Percentiles rank a stretch among this genome's conserved stretches.
Evolutionary conservation across 2,113 vertebrate genomes (phyloP).

Genomic region (Myrmophylax atrothorax): DNA sequence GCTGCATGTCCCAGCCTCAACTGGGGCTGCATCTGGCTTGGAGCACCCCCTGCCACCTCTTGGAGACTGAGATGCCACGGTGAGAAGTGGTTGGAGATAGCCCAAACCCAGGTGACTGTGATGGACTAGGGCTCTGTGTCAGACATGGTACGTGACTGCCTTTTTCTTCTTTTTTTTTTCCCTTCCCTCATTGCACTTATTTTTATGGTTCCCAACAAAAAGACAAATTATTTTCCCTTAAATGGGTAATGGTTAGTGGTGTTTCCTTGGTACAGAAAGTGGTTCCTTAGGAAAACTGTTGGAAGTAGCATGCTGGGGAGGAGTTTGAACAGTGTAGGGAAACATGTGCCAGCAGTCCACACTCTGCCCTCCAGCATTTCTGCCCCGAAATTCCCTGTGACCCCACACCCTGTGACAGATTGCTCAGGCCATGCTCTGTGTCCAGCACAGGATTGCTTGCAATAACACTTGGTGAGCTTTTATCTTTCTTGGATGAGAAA

Average conservation of each 20-base stretch:
- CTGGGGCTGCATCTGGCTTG: not conserved
- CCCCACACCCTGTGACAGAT: rapidly evolving
- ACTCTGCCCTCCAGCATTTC: not conserved
- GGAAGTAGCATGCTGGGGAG: not conserved
- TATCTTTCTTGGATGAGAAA: not conserved
- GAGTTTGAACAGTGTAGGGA: not conserved
- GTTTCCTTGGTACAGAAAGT: not conserved
- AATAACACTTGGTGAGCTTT: not conserved
- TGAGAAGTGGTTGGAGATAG: not conserved
- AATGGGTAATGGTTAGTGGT: not conserved
- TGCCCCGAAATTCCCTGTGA: not conserved
- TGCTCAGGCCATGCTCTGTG: rapidly evolving
- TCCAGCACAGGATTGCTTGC: not conserved
- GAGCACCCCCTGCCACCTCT: not conserved
- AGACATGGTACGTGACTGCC: not conserved
- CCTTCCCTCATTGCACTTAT: not conserved
- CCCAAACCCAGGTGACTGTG: not conserved
- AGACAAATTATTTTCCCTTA: not conserved
- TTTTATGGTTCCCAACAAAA: constrained; percentile 20
- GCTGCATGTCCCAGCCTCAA: not conserved
- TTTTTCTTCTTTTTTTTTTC: not conserved
- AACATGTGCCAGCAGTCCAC: not conserved
- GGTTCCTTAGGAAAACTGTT: not conserved
- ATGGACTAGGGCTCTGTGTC: not conserved
- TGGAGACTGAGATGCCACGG: not conserved